Percentiles rank a stretch among this genome's conserved stretches.
Conservation (phyloP, 2,797 vertebrate genomes). For the Emys orbicularis region DNA sequence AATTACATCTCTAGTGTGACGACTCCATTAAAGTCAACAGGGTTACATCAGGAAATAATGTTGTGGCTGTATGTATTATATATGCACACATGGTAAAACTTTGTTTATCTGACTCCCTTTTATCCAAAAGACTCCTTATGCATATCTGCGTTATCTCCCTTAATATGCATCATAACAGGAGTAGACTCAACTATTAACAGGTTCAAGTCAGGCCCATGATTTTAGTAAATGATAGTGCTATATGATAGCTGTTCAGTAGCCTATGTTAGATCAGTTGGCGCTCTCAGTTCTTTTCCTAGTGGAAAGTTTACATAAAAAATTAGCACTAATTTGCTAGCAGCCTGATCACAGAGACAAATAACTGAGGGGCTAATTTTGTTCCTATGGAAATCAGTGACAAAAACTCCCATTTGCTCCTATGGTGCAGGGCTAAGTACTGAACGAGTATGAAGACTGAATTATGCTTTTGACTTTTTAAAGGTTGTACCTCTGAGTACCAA, state of each 20-base stretch:
- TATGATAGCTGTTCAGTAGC: background rate
- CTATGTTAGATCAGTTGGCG: background rate
- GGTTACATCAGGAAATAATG: background rate
- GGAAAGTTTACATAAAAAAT: slow-evolving; percentile 1
- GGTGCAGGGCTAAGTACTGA: background rate
- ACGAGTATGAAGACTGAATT: background rate
- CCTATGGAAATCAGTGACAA: background rate
- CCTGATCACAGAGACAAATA: background rate
- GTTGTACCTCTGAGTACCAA: background rate
- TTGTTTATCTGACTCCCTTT: background rate
- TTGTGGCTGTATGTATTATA: background rate
- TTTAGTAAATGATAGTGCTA: background rate
- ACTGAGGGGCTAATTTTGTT: background rate
- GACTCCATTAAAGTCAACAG: background rate
- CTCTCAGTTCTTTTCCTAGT: background rate
- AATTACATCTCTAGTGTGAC: background rate
- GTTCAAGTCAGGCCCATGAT: background rate
- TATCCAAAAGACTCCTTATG: background rate
- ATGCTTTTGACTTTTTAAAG: background rate
- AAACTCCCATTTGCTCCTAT: background rate
- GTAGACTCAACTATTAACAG: background rate
- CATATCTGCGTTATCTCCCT: background rate
- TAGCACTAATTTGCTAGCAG: background rate
- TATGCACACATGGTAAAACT: background rate
- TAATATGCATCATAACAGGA: background rate